Evolutionary conservation across 2,888 invertebrate species (phyloP), one percentile per base, ranked within the genome.

Genomic region (Heliconius hortense): DNA sequence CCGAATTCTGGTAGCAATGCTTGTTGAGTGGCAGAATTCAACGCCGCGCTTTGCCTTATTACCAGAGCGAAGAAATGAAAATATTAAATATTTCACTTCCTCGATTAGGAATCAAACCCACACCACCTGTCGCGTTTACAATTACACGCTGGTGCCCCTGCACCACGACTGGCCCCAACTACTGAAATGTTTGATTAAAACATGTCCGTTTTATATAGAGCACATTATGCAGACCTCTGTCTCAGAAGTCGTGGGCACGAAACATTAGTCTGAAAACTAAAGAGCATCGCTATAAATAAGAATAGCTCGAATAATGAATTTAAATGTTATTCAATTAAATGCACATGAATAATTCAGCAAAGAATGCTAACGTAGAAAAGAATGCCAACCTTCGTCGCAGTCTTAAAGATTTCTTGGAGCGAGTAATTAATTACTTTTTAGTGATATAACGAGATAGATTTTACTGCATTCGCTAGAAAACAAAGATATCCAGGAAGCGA

Each of bases 261-360:
- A n/a, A 66, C 69, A 72, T 43, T 53, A 28, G 48, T 67, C 78
- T 76, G 74, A 75, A 59, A 73, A 75, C 78, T 77, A 80, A 76
- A 76, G 72, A 78, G 60, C 78, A 77, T 69, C 76, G 73, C 73
- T 76, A 69, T 77, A 78, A 77, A 81, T 76, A 79, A 81, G 76
- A 81, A 79, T 77, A 78, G 77, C 79, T 74, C 79, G 76, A 84
- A 84, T 90, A 90, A 92, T 92, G 87, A 91, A 92, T 92, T 91
- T 90, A 89, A 91, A 92, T 91, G 88, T 85, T 86, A 91, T 91
- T 90, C 91, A 91, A 91, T 92, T 89, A 90, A 90, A 90, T 90
- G 89, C 90, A 89, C 87, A 92, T 92, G 90, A 91, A 92, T 92
- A 83, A 92, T 92, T 91, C 91, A 91, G 84, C 82, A 87, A 87